Conservation (phyloP, 1,140 invertebrate genomes). For the Laupala kohalensis region DNA sequence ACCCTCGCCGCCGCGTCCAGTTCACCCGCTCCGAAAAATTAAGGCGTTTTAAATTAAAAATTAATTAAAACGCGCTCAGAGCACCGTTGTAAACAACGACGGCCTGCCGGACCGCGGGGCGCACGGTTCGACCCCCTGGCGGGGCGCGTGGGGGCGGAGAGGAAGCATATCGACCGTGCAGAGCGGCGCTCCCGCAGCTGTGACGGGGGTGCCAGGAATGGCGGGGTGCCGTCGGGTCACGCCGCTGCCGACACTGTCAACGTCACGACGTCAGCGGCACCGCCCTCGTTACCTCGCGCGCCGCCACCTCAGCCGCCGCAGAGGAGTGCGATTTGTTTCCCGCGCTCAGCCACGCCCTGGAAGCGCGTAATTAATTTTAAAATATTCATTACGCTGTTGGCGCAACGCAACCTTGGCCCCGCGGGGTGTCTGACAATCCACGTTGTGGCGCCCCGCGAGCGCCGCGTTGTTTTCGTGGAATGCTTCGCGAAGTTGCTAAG, state of each 20-base stretch:
- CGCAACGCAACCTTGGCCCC: too few species aligned
- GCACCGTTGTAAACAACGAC: neutral
- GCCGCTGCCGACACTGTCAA: too few species aligned
- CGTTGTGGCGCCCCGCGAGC: neutral
- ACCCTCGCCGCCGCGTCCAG: too few species aligned
- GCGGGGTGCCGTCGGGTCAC: too few species aligned
- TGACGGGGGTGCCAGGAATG: too few species aligned
- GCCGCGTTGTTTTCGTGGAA: neutral
- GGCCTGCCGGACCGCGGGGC: too few species aligned
- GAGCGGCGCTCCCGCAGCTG: too few species aligned
- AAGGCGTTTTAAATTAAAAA: neutral
- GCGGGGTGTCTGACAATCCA: neutral
- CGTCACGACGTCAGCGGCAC: too few species aligned
- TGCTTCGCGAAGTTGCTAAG: neutral
- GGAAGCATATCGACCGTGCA: neutral
- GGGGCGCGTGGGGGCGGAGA: too few species aligned
- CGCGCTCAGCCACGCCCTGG: neutral
- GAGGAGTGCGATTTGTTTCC: neutral
- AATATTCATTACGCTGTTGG: neutral
- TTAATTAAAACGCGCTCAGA: neutral
- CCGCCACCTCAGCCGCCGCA: too few species aligned
- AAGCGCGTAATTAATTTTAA: neutral
- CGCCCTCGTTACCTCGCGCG: too few species aligned
- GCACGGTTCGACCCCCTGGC: neutral
- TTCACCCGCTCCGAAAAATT: neutral